Conservation (phyloP, 1,140 invertebrate species). For the Heliconius nattereri region DNA sequence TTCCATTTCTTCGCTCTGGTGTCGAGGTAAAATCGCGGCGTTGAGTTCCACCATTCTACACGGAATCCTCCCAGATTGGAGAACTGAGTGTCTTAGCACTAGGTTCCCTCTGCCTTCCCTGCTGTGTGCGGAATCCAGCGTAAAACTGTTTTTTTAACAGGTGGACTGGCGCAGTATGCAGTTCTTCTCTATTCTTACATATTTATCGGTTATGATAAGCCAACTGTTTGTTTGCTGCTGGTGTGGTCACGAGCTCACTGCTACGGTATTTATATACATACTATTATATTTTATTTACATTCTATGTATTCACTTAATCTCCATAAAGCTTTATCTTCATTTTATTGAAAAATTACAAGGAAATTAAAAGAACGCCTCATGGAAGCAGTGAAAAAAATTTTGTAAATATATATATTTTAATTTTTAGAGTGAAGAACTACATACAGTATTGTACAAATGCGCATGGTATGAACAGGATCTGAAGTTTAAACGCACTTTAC, state of each 20-base stretch:
- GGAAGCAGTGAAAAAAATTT: background rate
- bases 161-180: slow-evolving; percentile 69
- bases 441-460: slow-evolving; percentile 64
- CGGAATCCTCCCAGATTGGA: too few species aligned
- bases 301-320: too few species aligned
- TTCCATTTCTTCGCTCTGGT: too few species aligned
- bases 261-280: slow-evolving; percentile 60
- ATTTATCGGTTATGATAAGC: slow-evolving; percentile 75
- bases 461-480: slow-evolving; percentile 69
- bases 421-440: slow-evolving; percentile 65
- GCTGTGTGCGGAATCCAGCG: too few species aligned
- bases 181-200: slow-evolving; percentile 74
- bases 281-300: too few species aligned
- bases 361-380: too few species aligned
- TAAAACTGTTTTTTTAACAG: slow-evolving; percentile 29
- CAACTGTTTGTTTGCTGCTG: slow-evolving; percentile 82
- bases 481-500: slow-evolving; percentile 68
- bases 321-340: too few species aligned
- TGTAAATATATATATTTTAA: background rate
- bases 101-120: too few species aligned
- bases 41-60: too few species aligned
- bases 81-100: too few species aligned
- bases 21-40: too few species aligned
- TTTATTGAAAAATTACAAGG: too few species aligned
- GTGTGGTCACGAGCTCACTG: slow-evolving; percentile 82